These are phyloP conservation scores for Sylvilagus floridanus DNA, from an alignment of 2,797 vertebrate species.

Conservation along the genomic window DNA sequence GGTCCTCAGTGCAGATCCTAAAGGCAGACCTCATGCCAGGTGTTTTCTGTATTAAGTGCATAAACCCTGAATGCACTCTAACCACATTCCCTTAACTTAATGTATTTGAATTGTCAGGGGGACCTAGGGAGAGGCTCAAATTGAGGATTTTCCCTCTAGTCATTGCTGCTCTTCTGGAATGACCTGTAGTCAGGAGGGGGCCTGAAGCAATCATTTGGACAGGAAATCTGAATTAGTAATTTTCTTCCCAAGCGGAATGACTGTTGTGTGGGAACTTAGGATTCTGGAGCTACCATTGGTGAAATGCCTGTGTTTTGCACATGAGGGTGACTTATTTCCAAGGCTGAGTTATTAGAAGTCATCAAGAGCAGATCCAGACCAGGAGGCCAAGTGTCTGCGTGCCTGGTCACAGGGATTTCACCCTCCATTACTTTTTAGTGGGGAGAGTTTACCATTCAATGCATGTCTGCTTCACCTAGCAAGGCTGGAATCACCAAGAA, in stretches of 20 bases:
- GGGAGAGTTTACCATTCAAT: neutral
- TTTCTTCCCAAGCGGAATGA: conserved; percentile 33
- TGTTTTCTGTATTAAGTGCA: conserved; percentile 53
- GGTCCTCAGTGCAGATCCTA: neutral
- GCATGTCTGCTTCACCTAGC: neutral
- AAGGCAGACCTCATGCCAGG: neutral
- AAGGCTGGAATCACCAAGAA: neutral
- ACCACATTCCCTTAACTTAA: neutral
- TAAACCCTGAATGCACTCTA: neutral
- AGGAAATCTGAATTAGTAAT: conserved; percentile 50
- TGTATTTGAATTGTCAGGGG: conserved; percentile 38
- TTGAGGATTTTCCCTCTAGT: conserved; percentile 70
- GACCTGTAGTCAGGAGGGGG: neutral
- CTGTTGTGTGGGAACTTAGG: neutral
- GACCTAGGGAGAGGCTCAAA: neutral
- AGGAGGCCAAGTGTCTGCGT: neutral
- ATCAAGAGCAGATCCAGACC: neutral
- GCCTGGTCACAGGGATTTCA: neutral
- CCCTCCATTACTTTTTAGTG: neutral
- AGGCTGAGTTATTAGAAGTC: neutral
- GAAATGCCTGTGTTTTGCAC: neutral
- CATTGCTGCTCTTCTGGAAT: conserved; percentile 52
- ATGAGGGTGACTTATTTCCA: neutral
- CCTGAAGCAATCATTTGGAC: conserved; percentile 38
- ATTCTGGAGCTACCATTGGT: conserved; percentile 12